phyloP scores from a whole-genome alignment of 2,888 invertebrate genomes.

The Acleris emargana region DNA sequence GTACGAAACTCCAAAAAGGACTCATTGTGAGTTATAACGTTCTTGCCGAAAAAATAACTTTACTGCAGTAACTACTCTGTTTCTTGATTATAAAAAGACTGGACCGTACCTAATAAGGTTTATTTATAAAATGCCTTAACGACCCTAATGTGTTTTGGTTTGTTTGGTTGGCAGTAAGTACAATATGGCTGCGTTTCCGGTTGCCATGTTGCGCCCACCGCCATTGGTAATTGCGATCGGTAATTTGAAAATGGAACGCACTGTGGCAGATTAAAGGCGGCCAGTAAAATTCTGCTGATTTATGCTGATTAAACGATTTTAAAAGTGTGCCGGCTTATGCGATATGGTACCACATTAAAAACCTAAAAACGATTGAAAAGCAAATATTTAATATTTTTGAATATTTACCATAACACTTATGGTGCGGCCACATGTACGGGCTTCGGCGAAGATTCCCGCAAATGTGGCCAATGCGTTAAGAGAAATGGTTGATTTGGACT shows the following conservation, averaged over 20 bases:
- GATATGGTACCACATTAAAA: not conserved
- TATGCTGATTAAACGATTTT: conserved; percentile 8
- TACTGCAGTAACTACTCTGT: not conserved
- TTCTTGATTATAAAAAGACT: conserved; percentile 9
- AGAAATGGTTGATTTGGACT: no score
- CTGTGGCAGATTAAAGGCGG: conserved; percentile 10
- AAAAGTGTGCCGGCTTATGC: not conserved
- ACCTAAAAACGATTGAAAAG: not conserved
- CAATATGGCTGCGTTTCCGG: conserved; percentile 41
- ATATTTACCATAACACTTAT: no score
- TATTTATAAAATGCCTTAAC: conserved; percentile 26
- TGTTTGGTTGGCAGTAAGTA: conserved; percentile 34
- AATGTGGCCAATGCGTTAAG: no score
- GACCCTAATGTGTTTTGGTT: conserved; percentile 27
- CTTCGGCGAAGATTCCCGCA: no score
- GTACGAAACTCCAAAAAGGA: no score
- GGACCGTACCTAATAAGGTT: conserved; percentile 17
- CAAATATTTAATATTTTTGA: no score
- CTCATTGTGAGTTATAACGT: no score
- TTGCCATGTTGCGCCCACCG: conserved; percentile 34
- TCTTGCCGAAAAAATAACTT: not conserved
- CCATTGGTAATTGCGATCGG: conserved; percentile 35
- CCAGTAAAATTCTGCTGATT: conserved; percentile 9
- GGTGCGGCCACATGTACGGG: no score
- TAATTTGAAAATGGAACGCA: conserved; percentile 36